phyloP scores from a whole-genome alignment of 2,113 vertebrate genomes.

The Edolisoma coerulescens region DNA sequence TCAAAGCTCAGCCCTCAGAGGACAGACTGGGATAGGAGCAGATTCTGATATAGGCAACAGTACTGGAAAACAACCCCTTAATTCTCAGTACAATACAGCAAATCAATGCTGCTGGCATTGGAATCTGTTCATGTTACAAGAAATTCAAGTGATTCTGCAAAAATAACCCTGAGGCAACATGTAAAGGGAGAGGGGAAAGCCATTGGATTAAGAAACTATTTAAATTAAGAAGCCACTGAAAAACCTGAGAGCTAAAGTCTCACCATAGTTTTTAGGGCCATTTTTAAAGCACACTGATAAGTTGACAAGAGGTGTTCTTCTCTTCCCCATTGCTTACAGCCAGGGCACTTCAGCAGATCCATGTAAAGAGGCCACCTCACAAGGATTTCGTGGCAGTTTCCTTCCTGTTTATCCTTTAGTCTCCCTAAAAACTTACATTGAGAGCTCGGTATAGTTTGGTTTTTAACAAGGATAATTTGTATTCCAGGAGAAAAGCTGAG shows the following conservation, averaged over 20 bases:
- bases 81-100: not conserved
- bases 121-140: not conserved
- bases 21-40: not conserved
- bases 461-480: not conserved
- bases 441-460: not conserved
- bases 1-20: not conserved
- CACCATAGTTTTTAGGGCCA: not conserved
- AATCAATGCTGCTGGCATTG: not conserved
- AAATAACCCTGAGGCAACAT: not conserved
- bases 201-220: not conserved
- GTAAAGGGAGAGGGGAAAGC: not conserved
- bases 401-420: not conserved
- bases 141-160: not conserved
- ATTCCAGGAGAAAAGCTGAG: not conserved
- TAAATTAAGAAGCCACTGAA: not conserved
- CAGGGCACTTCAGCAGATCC: not conserved
- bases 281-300: not conserved
- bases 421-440: not conserved
- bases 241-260: not conserved
- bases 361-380: accelerated
- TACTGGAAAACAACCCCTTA: not conserved
- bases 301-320: not conserved
- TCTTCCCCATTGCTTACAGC: not conserved
- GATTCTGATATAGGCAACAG: not conserved
- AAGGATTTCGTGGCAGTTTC: accelerated